phyloP scores from a whole-genome alignment of 1,140 invertebrate genomes.

The Notospermus geniculatus region DNA sequence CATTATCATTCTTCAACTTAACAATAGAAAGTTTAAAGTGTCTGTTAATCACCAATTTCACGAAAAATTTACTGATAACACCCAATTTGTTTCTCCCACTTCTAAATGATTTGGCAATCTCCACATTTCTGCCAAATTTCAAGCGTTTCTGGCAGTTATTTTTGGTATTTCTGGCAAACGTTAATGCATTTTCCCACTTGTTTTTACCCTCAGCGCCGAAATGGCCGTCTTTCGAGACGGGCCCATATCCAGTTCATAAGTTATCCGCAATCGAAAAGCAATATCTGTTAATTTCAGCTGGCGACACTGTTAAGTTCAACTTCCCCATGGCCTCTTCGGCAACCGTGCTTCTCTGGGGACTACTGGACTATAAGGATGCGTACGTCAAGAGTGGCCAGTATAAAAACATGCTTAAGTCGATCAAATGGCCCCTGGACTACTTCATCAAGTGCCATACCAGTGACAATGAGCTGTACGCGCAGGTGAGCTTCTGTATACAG shows the following conservation, averaged over 20 bases:
- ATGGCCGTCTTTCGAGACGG: constrained; percentile 2
- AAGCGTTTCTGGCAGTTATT: too few relatives aligned
- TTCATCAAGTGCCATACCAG: constrained; percentile 64
- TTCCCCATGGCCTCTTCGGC: constrained; percentile 64
- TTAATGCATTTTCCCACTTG: too few relatives aligned
- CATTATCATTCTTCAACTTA: too few relatives aligned
- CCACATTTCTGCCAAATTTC: too few relatives aligned
- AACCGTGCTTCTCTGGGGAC: constrained; percentile 63
- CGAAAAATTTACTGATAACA: too few relatives aligned
- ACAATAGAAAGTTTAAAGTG: too few relatives aligned
- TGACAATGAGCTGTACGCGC: too few relatives aligned
- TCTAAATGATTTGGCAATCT: background rate
- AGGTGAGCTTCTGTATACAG: too few relatives aligned
- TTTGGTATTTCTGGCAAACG: too few relatives aligned
- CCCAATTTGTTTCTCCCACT: too few relatives aligned
- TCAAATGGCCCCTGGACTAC: constrained; percentile 67
- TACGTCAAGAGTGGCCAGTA: constrained; percentile 56
- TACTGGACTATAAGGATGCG: constrained; percentile 59
- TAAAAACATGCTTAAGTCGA: constrained; percentile 53
- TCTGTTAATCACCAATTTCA: too few relatives aligned
- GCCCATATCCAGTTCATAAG: constrained; percentile 9
- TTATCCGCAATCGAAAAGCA: constrained; percentile 9
- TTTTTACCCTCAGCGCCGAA: too few relatives aligned
- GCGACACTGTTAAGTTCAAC: constrained; percentile 65
- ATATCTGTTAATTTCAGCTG: constrained; percentile 54